Percentiles rank a stretch among this genome's conserved stretches.
These are phyloP conservation scores for Lordiphosa clarofinis DNA, from an alignment of 1,140 invertebrate species.

Conservation along the genomic window DNA sequence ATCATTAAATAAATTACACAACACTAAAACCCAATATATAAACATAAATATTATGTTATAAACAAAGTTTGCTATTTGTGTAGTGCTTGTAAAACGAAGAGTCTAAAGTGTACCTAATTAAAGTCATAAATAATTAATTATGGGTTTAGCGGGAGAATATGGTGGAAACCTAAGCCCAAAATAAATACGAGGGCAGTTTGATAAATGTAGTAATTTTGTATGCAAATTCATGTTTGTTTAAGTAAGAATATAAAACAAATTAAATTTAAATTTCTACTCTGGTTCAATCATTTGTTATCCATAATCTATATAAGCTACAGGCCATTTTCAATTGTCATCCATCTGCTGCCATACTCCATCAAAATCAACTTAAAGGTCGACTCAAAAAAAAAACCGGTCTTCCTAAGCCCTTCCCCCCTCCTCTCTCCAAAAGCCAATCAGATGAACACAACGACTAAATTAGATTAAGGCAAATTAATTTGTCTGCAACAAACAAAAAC, in stretches of 20 bases:
- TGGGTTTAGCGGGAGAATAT: slow-evolving; percentile 13
- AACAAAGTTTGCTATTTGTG: slow-evolving; percentile 43
- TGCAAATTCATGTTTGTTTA: too few species aligned
- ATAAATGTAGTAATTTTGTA: too few species aligned
- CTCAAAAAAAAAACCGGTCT: slow-evolving; percentile 15
- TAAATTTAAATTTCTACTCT: too few species aligned
- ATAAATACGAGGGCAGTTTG: too few species aligned
- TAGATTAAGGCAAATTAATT: slow-evolving; percentile 49
- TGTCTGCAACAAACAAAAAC: slow-evolving; percentile 15
- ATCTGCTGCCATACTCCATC: too few species aligned
- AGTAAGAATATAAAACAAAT: too few species aligned
- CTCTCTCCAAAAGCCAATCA: slow-evolving; percentile 18
- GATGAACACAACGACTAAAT: slow-evolving; percentile 51
- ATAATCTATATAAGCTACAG: too few species aligned
- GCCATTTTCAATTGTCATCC: too few species aligned
- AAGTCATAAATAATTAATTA: slow-evolving; percentile 39
- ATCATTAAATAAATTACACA: slow-evolving; percentile 65
- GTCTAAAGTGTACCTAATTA: slow-evolving; percentile 29
- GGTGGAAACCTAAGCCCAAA: too few species aligned
- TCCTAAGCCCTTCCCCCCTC: not conserved
- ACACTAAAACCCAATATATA: slow-evolving; percentile 29
- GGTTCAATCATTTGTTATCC: too few species aligned
- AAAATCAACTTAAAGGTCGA: slow-evolving; percentile 1
- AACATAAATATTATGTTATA: slow-evolving; percentile 43
- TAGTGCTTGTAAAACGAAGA: slow-evolving; percentile 28